Evolutionary conservation across 2,113 vertebrate genomes (phyloP).

Genomic region (Prietella phreatophila): DNA sequence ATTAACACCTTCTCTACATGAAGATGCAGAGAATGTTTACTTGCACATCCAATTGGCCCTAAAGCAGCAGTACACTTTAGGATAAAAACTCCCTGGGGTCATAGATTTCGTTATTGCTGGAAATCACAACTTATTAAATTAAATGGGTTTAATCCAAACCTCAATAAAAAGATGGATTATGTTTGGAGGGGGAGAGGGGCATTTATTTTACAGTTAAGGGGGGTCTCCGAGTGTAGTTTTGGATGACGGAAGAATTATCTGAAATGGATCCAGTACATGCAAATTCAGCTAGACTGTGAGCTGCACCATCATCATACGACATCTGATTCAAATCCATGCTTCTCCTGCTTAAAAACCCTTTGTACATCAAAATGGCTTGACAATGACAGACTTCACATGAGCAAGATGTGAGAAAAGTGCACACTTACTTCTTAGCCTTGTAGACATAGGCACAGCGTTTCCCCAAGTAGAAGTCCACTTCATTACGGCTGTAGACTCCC

Average conservation of each 20-base stretch:
- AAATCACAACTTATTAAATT: neutral
- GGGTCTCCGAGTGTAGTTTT: neutral
- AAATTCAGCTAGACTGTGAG: neutral
- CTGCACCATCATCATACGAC: neutral
- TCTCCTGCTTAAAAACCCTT: neutral
- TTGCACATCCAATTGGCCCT: neutral
- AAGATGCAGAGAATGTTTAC: neutral
- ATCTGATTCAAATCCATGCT: neutral
- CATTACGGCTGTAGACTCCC: conserved; percentile 87
- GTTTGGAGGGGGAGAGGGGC: neutral
- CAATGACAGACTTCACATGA: neutral
- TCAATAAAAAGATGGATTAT: neutral
- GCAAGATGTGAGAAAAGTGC: neutral
- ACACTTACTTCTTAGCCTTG: conserved; percentile 97
- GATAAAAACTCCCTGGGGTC: neutral
- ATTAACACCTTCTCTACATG: neutral
- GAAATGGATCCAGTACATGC: neutral
- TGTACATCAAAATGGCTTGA: neutral
- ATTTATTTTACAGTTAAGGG: neutral
- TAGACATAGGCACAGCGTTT: conserved; percentile 97
- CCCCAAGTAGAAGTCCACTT: conserved; percentile 95
- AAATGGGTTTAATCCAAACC: neutral
- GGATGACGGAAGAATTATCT: neutral
- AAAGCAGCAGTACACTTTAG: neutral
- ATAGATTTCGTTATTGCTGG: neutral